Base-by-base conservation (phyloP, 2,797 vertebrate genomes). In the Potorous gilbertii region DNA sequence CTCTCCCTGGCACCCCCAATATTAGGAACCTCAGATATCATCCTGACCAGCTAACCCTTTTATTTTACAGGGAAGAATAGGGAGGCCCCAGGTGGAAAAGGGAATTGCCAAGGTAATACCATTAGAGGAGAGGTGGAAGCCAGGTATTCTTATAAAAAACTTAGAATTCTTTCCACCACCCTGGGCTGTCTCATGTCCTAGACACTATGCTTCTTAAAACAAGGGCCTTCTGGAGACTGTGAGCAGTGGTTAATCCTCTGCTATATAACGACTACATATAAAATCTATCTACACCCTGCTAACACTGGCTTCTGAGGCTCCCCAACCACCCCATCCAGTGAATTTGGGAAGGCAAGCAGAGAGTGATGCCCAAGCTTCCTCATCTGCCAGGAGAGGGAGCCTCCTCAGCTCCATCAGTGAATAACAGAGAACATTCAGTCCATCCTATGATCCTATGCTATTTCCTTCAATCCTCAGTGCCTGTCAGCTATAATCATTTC, bases 341-440 rank as follows among this genome's bases (percentile, higher is more conserved):
- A n/a, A n/a, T 4, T 14, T 14, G 12, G 11, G 66, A 8, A 74
- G 66, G n/a, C 14, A 21, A 40, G 1, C 5, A 8, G 6, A n/a
- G n/a, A 24, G n/a, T 24, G 66, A 46, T 1, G 6, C 40, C 24
- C 74, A 18, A 13, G 21, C 40, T 46, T 46, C 21, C 8, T 10
- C 74, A 31, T 12, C 31, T 21, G n/a, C 66, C 27, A 1, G 74
- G 31, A 2, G 5, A 56, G 11, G 11, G 6, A 0, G 0, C 0
- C 21, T 89, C 46, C 92, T 74, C 66, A 0, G 46, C 55, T 3
- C 31, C 14, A 1, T 5, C 1, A 18, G 59, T 5, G 21, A 56
- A 10, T 5, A 2, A 50, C 28, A 14, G 12, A 90, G 54, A 9
- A 55, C 27, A 46, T 5, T 54, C 29, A 12, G 9, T 18, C 27